Evolutionary conservation across 2,888 invertebrate species (phyloP).

Genomic region (Cactoblastis cactorum): DNA sequence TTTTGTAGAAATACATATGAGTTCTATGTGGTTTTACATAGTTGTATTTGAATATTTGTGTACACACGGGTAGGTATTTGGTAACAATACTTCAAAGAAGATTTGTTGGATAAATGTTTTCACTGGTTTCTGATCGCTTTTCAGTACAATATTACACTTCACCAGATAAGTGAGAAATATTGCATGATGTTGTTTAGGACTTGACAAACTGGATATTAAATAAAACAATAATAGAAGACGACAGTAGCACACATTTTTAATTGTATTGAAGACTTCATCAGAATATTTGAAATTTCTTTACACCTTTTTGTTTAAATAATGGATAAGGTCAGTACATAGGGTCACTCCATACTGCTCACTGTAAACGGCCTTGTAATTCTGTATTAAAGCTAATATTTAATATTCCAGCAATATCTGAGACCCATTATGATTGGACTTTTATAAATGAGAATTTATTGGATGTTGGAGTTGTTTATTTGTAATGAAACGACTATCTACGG

Average conservation of each 20-base stretch:
- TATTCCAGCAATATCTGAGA: conserved; percentile 75
- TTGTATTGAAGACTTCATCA: conserved; percentile 35
- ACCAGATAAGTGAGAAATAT: conserved; percentile 57
- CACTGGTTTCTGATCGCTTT: conserved; percentile 72
- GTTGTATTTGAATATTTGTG: conserved; percentile 29
- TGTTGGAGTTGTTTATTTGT: conserved; percentile 71
- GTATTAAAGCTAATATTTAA: conserved; percentile 78
- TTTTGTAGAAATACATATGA: conserved; percentile 35
- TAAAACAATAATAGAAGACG: conserved; percentile 37
- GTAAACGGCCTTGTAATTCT: conserved; percentile 57
- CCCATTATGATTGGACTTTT: conserved; percentile 71
- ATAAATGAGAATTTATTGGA: conserved; percentile 70
- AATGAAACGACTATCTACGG: conserved; percentile 59
- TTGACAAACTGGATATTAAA: conserved; percentile 27
- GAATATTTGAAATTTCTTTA: conserved; percentile 42
- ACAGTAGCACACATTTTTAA: conserved; percentile 33
- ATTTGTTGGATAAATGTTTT: conserved; percentile 51
- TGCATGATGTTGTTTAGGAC: conserved; percentile 40
- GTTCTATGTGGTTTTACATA: conserved; percentile 33
- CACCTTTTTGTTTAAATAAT: conserved; percentile 44
- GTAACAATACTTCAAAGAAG: conserved; percentile 30
- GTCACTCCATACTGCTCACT: conserved; percentile 61
- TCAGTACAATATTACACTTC: conserved; percentile 68
- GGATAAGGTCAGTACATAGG: conserved; percentile 75
- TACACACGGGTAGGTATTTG: conserved; percentile 46